phyloP scores from a whole-genome alignment of 2,888 invertebrate species.

The Prosapia bicincta region DNA sequence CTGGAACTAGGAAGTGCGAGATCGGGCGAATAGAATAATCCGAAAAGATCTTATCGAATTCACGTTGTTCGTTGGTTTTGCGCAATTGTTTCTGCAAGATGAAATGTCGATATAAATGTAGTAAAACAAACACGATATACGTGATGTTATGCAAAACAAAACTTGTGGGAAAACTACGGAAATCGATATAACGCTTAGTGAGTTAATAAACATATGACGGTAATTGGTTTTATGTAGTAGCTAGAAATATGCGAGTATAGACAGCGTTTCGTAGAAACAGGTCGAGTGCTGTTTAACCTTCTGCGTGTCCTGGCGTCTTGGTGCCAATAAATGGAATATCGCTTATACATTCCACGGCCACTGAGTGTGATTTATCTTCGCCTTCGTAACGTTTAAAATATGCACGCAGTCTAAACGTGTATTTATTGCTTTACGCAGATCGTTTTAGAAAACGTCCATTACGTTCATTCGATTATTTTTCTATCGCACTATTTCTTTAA shows the following conservation, averaged over 20 bases:
- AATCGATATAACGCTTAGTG: no score
- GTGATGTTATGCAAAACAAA: not conserved
- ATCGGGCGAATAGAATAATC: not conserved
- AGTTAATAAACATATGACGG: no score
- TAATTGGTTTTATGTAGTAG: no score
- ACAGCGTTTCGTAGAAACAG: not conserved
- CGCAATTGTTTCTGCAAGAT: not conserved
- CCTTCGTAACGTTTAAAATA: not conserved
- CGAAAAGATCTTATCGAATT: not conserved
- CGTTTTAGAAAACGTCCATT: not conserved
- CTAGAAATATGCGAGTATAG: no score
- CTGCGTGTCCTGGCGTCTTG: not conserved
- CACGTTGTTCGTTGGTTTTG: not conserved
- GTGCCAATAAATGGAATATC: not conserved
- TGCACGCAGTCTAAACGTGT: not conserved
- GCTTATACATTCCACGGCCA: not conserved
- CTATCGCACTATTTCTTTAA: no score
- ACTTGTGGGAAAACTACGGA: not conserved
- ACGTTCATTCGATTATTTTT: no score
- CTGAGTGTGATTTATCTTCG: not conserved
- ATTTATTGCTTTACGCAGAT: not conserved
- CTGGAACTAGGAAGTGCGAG: not conserved
- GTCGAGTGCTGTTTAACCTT: not conserved
- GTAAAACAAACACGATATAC: not conserved
- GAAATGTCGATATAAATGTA: not conserved